These are phyloP conservation scores for Nanger granti DNA, from an alignment of 2,113 vertebrate genomes.

Conservation along the genomic window DNA sequence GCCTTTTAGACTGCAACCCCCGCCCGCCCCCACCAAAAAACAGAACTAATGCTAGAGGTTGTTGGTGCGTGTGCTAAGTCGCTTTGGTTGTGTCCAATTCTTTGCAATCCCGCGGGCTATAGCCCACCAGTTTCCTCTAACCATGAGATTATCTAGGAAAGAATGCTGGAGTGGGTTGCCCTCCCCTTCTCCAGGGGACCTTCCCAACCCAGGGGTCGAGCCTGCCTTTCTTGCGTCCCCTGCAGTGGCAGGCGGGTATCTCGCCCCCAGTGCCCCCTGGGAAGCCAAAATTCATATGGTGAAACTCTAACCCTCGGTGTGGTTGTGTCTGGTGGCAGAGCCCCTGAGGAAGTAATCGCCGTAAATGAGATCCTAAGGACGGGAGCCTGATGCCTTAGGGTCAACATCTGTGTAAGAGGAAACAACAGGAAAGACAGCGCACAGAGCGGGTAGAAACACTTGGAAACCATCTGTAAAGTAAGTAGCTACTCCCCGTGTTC, in stretches of 20 bases:
- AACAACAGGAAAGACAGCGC: background rate
- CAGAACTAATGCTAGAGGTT: background rate
- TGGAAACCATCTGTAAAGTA: too few relatives aligned
- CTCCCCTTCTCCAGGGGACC: background rate
- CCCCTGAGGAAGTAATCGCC: background rate
- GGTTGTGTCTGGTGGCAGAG: background rate
- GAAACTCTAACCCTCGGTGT: too few relatives aligned
- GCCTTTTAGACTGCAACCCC: background rate
- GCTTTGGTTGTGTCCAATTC: background rate
- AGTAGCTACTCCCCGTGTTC: fast-evolving
- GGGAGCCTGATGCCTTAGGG: background rate
- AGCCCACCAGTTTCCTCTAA: background rate
- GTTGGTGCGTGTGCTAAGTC: background rate
- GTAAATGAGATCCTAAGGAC: background rate
- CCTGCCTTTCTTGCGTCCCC: background rate
- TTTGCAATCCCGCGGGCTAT: background rate
- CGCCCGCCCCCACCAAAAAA: background rate
- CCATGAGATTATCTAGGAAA: background rate
- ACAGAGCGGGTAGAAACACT: background rate
- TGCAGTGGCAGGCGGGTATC: background rate
- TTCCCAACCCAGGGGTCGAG: background rate
- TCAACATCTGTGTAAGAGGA: background rate
- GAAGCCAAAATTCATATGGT: background rate
- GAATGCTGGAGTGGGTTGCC: background rate
- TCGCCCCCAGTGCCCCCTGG: fast-evolving